Evolutionary conservation across 2,113 vertebrate genomes (phyloP).

Genomic region (Scomber colias): DNA sequence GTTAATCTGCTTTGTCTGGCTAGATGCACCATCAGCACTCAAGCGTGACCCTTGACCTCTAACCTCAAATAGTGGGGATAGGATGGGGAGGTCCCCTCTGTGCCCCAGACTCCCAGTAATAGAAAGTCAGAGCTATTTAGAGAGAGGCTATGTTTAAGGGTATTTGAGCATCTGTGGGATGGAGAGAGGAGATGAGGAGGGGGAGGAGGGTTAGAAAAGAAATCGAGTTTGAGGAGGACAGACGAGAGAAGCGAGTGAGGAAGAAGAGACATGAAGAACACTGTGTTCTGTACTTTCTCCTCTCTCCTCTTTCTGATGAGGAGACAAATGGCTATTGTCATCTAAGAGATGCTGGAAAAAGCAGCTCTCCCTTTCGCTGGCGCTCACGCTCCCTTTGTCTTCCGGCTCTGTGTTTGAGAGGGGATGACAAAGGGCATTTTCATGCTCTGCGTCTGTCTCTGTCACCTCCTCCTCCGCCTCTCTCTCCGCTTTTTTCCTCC

Average conservation of each 20-base stretch:
- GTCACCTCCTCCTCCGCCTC: slow-evolving; percentile 49
- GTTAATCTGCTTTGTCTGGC: slow-evolving; percentile 81
- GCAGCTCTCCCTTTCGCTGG: slow-evolving; percentile 22
- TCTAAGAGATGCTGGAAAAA: slow-evolving; percentile 59
- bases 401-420: slow-evolving; percentile 53
- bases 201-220: background rate
- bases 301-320: slow-evolving; percentile 60
- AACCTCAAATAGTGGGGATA: slow-evolving; percentile 41
- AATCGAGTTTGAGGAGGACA: slow-evolving; percentile 11
- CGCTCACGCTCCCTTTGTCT: slow-evolving; percentile 71
- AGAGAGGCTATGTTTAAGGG: slow-evolving; percentile 9
- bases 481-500: slow-evolving; percentile 38
- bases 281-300: slow-evolving; percentile 50
- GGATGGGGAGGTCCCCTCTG: background rate
- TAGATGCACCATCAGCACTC: slow-evolving; percentile 78
- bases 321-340: slow-evolving; percentile 77
- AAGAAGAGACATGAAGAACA: slow-evolving; percentile 49
- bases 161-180: background rate
- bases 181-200: background rate
- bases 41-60: slow-evolving; percentile 72
- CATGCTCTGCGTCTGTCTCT: slow-evolving; percentile 65
- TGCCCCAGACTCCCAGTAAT: slow-evolving; percentile 2
- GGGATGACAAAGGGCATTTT: slow-evolving; percentile 79
- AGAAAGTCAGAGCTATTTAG: slow-evolving; percentile 16
- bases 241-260: slow-evolving; percentile 41